phyloP scores from a whole-genome alignment of 2,113 vertebrate species.

The Nothoprocta pentlandii region DNA sequence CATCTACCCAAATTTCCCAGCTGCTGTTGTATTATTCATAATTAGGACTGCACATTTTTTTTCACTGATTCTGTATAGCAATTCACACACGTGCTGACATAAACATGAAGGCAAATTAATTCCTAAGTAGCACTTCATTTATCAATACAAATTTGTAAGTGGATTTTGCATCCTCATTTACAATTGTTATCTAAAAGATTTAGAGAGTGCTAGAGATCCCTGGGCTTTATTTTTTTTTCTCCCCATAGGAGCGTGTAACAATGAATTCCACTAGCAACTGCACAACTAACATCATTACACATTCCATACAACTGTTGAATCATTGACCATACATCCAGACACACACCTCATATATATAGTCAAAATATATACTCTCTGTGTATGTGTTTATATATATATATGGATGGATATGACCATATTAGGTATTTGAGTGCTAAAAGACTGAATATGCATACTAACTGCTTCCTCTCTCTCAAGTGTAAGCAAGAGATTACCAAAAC shows the following conservation, averaged over 20 bases:
- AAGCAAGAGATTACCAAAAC: neutral
- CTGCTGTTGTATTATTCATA: slow-evolving; percentile 41
- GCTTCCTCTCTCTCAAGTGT: neutral
- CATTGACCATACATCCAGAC: neutral
- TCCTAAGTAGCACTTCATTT: slow-evolving; percentile 13
- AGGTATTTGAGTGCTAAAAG: neutral
- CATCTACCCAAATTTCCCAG: slow-evolving; percentile 18
- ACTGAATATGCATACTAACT: neutral
- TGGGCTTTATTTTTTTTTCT: neutral
- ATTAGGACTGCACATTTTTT: neutral
- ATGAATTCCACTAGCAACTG: neutral
- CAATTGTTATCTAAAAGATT: neutral
- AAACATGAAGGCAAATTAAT: neutral
- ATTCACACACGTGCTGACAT: neutral
- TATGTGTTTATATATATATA: too few relatives aligned
- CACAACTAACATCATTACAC: neutral
- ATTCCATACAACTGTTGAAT: neutral
- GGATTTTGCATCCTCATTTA: neutral
- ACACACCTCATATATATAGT: too few relatives aligned
- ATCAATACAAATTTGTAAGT: neutral
- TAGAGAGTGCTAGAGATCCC: accelerated
- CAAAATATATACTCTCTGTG: too few relatives aligned
- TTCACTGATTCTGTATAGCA: neutral
- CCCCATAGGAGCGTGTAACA: neutral
- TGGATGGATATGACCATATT: neutral